These are phyloP conservation scores for Vireo griseus DNA, from an alignment of 2,797 vertebrate species.

Conservation along the genomic window DNA sequence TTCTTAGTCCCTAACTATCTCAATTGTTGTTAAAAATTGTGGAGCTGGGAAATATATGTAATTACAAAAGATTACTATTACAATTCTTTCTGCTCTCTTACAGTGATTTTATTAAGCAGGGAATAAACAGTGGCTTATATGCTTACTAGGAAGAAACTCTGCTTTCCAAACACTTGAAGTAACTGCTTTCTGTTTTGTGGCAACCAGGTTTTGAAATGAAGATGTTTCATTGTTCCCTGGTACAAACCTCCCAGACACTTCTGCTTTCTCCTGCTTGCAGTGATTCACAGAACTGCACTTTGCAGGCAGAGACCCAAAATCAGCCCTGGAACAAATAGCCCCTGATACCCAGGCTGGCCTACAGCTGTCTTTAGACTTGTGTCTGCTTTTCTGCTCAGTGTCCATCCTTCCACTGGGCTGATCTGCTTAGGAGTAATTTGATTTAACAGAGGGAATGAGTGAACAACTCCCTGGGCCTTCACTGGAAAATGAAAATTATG, in stretches of 20 bases:
- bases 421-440: background rate
- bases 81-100: background rate
- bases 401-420: background rate
- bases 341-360: background rate
- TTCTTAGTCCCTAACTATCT: background rate
- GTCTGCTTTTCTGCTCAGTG: background rate
- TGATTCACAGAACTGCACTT: background rate
- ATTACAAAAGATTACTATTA: background rate
- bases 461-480: background rate
- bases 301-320: background rate
- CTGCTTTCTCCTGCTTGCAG: background rate
- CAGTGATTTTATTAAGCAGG: background rate
- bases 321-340: background rate
- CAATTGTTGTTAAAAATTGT: background rate
- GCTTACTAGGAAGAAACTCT: background rate
- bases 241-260: background rate
- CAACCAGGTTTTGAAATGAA: background rate
- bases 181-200: background rate
- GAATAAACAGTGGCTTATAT: background rate
- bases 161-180: background rate
- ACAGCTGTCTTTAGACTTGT: accelerated
- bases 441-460: background rate
- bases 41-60: background rate
- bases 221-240: background rate
- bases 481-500: background rate